phyloP scores from a whole-genome alignment of 1,140 invertebrate species.

The Pollicipes pollicipes region DNA sequence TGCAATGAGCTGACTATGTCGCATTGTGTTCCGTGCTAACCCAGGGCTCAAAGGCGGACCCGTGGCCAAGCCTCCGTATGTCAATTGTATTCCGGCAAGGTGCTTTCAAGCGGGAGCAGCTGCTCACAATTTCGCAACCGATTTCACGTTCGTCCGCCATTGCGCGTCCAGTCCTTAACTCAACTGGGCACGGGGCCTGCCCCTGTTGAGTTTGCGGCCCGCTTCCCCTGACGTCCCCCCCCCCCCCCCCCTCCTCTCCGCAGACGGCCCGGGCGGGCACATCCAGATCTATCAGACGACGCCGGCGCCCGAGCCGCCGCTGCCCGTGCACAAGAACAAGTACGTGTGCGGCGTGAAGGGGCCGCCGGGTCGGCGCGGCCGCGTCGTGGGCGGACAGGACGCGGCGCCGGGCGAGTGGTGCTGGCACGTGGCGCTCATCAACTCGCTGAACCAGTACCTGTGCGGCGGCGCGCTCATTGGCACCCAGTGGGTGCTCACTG shows the following conservation, averaged over 20 bases:
- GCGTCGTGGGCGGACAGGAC: constrained; percentile 79
- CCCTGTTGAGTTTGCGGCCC: neutral
- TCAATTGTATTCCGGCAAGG: neutral
- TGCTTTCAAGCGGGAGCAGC: neutral
- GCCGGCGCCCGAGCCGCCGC: constrained; percentile 6
- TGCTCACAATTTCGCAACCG: neutral
- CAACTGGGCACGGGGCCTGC: neutral
- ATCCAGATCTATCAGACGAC: constrained; percentile 1
- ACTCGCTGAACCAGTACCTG: constrained; percentile 81
- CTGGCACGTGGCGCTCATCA: constrained; percentile 87
- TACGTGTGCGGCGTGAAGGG: constrained; percentile 84
- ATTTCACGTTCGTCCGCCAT: neutral
- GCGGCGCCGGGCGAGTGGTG: constrained; percentile 81
- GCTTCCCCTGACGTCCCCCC: neutral
- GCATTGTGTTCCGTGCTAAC: too few species aligned
- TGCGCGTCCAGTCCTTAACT: neutral
- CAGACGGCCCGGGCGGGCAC: neutral
- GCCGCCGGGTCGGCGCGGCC: constrained; percentile 29
- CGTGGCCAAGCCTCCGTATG: too few species aligned
- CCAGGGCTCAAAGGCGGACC: too few species aligned
- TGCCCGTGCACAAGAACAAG: constrained; percentile 36
- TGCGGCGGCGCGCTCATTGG: constrained; percentile 88
- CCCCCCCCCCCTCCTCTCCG: neutral
- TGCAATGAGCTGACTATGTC: too few species aligned
- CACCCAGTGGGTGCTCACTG: constrained; percentile 84